A percentile compares a stretch with the other conserved stretches of the same genome.
These are phyloP conservation scores for Mirza zaza DNA, from an alignment of 2,113 vertebrate species.

Conservation along the genomic window DNA sequence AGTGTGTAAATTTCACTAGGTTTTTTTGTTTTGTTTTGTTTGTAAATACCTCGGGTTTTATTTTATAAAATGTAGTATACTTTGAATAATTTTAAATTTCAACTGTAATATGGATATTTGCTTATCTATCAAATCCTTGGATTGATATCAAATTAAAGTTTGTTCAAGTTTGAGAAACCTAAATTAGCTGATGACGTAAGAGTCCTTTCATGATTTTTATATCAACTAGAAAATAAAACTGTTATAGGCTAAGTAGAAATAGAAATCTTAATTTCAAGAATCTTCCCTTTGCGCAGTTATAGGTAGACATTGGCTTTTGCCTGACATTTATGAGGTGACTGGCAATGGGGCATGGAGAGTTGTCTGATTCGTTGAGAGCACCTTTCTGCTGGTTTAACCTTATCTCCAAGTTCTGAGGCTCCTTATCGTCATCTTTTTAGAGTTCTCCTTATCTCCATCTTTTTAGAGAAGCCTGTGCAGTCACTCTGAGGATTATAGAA, in stretches of 20 bases:
- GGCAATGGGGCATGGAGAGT: neutral
- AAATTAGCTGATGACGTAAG: neutral
- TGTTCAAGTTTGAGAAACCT: neutral
- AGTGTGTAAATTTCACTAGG: neutral
- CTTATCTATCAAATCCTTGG: neutral
- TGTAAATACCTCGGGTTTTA: neutral
- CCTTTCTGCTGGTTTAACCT: neutral
- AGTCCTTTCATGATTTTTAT: neutral
- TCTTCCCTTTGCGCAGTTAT: neutral
- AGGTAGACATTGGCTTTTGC: neutral
- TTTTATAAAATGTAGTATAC: conserved; percentile 12
- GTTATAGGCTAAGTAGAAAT: neutral
- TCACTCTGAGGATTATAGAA: neutral
- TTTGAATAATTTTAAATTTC: neutral
- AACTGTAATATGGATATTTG: neutral
- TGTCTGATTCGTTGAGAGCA: neutral
- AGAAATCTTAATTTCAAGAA: neutral
- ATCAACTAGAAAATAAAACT: neutral
- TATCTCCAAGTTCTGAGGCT: neutral
- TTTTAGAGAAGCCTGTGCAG: neutral
- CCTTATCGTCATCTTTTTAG: neutral
- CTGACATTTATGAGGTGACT: neutral
- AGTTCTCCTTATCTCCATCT: too few species aligned
- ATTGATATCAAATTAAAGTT: neutral
- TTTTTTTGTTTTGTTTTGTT: neutral